These are phyloP conservation scores for Tokudaia tokunoshimensis DNA, from an alignment of 2,797 vertebrate genomes.

Conservation along the genomic window DNA sequence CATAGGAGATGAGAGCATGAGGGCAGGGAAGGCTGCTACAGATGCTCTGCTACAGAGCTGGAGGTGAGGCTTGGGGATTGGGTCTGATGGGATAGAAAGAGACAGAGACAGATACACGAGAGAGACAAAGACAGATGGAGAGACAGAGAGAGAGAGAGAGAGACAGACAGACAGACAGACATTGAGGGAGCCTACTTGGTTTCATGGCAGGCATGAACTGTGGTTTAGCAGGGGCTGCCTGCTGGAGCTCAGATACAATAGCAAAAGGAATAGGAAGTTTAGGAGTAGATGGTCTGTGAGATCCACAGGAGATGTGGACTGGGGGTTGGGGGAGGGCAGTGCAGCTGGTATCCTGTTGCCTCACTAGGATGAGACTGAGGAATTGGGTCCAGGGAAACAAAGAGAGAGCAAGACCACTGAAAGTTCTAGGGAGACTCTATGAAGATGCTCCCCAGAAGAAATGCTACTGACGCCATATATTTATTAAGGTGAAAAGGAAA, in stretches of 20 bases:
- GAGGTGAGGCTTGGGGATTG: neutral
- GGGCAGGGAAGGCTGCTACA: neutral
- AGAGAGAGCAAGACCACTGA: neutral
- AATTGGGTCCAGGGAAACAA: neutral
- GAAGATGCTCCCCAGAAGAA: neutral
- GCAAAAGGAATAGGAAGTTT: neutral
- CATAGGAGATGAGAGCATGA: neutral
- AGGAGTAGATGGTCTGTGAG: neutral
- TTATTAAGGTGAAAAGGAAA: neutral
- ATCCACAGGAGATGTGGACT: too few relatives aligned
- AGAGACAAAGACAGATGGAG: too few relatives aligned
- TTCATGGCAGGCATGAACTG: neutral
- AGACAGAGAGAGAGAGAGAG: too few relatives aligned
- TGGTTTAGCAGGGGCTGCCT: neutral
- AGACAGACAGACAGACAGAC: too few relatives aligned
- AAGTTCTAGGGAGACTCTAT: fast-evolving
- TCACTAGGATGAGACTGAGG: neutral
- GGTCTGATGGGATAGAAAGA: neutral
- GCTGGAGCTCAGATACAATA: neutral
- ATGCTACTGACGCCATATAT: neutral
- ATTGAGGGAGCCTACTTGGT: neutral
- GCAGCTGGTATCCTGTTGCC: neutral
- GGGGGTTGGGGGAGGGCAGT: neutral
- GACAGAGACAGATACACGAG: too few relatives aligned
- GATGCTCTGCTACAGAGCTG: neutral